A percentile compares a stretch with the other conserved stretches of the same genome.
phyloP scores from a whole-genome alignment of 2,888 invertebrate genomes.

The Lamproptera curius region DNA sequence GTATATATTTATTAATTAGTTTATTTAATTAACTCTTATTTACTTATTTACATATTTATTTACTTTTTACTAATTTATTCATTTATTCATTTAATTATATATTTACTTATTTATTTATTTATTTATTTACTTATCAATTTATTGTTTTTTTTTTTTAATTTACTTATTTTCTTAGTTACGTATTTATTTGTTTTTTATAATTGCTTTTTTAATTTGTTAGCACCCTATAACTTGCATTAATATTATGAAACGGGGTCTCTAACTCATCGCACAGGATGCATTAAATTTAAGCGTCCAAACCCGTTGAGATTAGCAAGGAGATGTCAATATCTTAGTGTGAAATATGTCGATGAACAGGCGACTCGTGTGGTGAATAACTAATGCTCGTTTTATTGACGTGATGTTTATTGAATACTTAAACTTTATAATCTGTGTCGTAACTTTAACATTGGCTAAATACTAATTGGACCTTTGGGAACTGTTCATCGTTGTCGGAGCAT shows the following conservation, averaged over 20 bases:
- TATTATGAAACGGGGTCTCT: constrained; percentile 20
- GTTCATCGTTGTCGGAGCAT: not conserved
- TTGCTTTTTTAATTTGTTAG: not conserved
- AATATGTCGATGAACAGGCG: constrained; percentile 27
- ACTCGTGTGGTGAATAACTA: constrained; percentile 33
- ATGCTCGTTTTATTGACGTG: constrained; percentile 26
- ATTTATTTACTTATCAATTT: no score
- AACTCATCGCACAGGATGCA: constrained; percentile 41
- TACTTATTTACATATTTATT: no score
- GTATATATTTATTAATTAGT: no score
- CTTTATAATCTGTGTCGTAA: constrained; percentile 11
- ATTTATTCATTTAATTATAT: no score
- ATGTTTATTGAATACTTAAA: constrained; percentile 21
- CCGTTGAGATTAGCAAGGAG: constrained; percentile 45
- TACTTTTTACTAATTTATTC: no score
- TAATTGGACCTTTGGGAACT: not conserved
- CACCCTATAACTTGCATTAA: constrained; percentile 17
- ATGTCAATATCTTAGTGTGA: constrained; percentile 38
- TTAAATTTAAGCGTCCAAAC: constrained; percentile 33
- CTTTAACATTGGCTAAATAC: constrained; percentile 1
- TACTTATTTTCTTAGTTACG: no score
- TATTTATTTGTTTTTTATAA: no score
- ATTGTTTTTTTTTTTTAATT: no score
- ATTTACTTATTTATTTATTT: no score
- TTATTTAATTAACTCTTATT: no score